Percentiles rank a stretch among this genome's conserved stretches.
phyloP scores from a whole-genome alignment of 2,797 vertebrate genomes.

The Caiman crocodilus region DNA sequence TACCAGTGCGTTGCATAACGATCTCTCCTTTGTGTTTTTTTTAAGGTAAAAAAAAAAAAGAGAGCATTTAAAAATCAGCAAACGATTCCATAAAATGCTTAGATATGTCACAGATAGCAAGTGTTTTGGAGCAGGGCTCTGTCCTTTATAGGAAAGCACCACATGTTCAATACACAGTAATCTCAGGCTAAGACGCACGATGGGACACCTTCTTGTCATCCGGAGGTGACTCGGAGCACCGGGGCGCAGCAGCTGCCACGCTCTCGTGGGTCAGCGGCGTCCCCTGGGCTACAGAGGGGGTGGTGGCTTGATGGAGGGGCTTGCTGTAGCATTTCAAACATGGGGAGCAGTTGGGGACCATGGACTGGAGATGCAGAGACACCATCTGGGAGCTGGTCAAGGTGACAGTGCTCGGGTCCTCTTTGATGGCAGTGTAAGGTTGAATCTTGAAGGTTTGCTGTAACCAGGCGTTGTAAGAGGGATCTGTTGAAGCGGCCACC shows the following conservation, averaged over 20 bases:
- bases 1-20: not conserved
- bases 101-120: not conserved
- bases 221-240: not conserved
- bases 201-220: not conserved
- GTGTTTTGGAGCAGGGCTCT: not conserved
- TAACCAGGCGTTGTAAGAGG: not conserved
- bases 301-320: not conserved
- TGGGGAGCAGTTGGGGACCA: not conserved
- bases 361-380: not conserved
- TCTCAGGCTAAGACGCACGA: not conserved
- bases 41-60: not conserved
- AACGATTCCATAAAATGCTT: not conserved
- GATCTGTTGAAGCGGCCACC: not conserved
- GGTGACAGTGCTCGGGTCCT: not conserved
- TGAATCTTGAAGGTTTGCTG: not conserved
- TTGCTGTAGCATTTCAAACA: not conserved
- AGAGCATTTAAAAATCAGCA: not conserved
- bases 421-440: not conserved
- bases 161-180: not conserved
- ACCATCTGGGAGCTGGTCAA: slow-evolving; percentile 3
- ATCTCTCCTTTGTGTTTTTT: not conserved
- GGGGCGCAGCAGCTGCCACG: not conserved
- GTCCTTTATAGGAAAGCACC: not conserved
- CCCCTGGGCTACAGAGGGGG: not conserved
- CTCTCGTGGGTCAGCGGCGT: too few species aligned